Evolutionary conservation across 1,140 invertebrate genomes (phyloP), one percentile per base, ranked within the genome.

Genomic region (Dryas iulia): DNA sequence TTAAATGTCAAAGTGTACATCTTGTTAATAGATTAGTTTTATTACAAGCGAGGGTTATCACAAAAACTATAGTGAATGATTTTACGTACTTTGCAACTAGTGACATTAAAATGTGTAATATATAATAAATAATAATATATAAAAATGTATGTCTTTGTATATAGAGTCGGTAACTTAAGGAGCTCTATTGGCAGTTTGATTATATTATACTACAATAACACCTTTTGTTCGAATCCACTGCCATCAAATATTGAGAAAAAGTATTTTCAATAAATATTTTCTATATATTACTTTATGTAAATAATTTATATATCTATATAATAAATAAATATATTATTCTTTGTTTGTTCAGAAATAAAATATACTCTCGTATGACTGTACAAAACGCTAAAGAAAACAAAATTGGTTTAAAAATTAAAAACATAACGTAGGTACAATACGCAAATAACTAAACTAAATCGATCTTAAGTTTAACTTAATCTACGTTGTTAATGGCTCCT

Each of bases 31-130:
- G 62, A 92, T 92, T 92, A 91, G 91, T 92, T 81, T 56, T 88
- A 89, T 92, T 92, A 92, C 90, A 92, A 92, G 91, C 91, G 87
- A 89, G 83, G 89, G 89, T 87, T 89, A 89, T 85, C 78, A 89
- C 80, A 86, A 85, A 76, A 81, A 80, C 72, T 79, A 81, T 73
- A 81, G 70, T 57, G 58, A 69, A 62, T 66, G 62, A 59, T 69
- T 72, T 59, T 31, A 47, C 65, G 47, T 53, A 61, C 58, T 18
- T 23, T 68, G 58, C 18, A 18, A 68, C 25, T 66, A 70, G 61
- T 47, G 61, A 74, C 26, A 25, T 69, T 73, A 76, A 69, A 66
- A 69, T 10, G 30, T 28, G 26, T 28, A 31, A 8, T 31, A 7
- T 66, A 71, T 71, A 76, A 78, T 47, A 18, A 72, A 81, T 77